Base-by-base conservation (phyloP, 2,113 vertebrate genomes). In the Misgurnus mizolepis region DNA sequence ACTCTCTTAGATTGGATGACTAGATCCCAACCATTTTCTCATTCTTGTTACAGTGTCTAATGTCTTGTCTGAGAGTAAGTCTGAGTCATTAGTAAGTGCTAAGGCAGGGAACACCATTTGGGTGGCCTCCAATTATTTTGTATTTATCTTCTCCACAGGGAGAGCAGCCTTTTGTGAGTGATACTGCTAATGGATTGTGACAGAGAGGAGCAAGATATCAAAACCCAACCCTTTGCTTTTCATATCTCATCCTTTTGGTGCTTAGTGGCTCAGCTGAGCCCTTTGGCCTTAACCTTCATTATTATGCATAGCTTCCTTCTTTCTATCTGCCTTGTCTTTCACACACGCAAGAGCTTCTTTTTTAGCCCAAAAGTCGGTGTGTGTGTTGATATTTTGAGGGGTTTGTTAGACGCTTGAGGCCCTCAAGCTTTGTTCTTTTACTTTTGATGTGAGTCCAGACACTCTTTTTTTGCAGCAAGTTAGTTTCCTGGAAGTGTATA, bases 271-370 rank as follows among this genome's bases (percentile, higher is more conserved):
- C 82, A 84, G 82, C 78, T 81, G 82, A 80, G 79, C 68, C 79
- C 61, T 64, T 77, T 81, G 78, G 78, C 74, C 67, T 74, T 74
- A 49, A 67, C 62, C 80, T 84, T 90, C 62, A 64, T 92, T 91
- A 85, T 88, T 91, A 91, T 90, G 89, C 91, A 91, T 90, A 89
- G 89, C 86, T 87, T 86, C 83, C 76, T 86, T 84, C 89, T 77
- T 82, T 81, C 74, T 43, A 73, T 72, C 71, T 68, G 34, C 55
- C 41, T 47, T 50, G 18, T 47, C 17, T 60, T 1, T 0, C 39
- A 22, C 76, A 62, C 55, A 17, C 34, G 67, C 58, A 75, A 68
- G 18, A 67, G 49, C 43, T 69, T 77, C 34, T 77, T 76, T 27
- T 22, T 78, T 10, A 11, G 45, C 47, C 45, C 53, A 69, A 34